Percentiles rank a stretch among this genome's conserved stretches.
Evolutionary conservation across 2,113 vertebrate species (phyloP).

Genomic region (Rhagologus leucostigma): DNA sequence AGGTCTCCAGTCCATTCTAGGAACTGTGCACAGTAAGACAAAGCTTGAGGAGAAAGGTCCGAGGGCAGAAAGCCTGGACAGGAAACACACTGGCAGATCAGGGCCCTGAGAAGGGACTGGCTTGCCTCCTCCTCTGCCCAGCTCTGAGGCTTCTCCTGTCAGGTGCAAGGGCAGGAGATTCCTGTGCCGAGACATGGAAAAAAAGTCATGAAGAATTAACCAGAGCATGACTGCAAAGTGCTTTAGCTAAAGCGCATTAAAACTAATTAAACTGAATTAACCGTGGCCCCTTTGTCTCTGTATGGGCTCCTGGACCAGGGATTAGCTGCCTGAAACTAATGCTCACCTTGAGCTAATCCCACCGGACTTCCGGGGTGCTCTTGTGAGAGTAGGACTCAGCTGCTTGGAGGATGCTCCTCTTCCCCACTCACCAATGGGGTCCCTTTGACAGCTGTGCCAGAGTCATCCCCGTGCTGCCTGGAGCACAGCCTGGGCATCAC

Average conservation of each 20-base stretch:
- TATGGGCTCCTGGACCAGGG: not conserved
- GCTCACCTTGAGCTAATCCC: not conserved
- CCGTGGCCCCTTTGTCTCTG: not conserved
- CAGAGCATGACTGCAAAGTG: not conserved
- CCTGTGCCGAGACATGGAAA: not conserved
- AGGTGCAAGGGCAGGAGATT: not conserved
- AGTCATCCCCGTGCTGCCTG: accelerated
- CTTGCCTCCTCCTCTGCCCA: not conserved
- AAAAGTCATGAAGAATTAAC: constrained; percentile 17
- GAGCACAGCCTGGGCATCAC: accelerated
- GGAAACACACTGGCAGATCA: not conserved
- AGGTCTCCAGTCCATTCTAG: not conserved
- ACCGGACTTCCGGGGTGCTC: not conserved
- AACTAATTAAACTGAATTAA: constrained; percentile 18
- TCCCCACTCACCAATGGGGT: accelerated
- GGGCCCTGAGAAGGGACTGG: not conserved
- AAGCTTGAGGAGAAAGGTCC: not conserved
- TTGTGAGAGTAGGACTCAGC: not conserved
- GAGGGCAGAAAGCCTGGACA: not conserved
- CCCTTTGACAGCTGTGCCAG: not conserved
- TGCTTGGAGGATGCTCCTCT: not conserved
- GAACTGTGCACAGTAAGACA: not conserved
- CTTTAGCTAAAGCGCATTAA: constrained; percentile 3
- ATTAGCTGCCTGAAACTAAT: not conserved
- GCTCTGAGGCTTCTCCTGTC: not conserved